Evolutionary conservation across 2,888 invertebrate genomes (phyloP), one percentile per base, ranked within the genome.

Genomic region (Drosophila crucigera): DNA sequence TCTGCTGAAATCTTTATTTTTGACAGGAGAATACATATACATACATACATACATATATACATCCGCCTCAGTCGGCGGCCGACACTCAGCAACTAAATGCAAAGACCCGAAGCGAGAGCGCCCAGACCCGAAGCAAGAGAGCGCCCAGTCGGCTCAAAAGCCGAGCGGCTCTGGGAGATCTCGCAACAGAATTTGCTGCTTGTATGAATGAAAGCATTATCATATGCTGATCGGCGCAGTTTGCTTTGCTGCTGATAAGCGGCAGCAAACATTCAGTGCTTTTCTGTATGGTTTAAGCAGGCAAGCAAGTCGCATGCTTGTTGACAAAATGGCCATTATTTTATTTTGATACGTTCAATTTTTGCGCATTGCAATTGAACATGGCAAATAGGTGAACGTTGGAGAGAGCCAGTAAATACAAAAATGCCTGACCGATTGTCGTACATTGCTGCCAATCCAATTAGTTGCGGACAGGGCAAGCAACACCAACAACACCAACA

Each of bases 401-500:
- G 19, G 35, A 22, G 41, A 62, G 66, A 52, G 60, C 50, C 47
- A 22, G 16, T 16, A 71, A 76, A 73, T 58, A 71, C 68, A 52
- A 54, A 71, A 65, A 68, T 61, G 73, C 16, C 63, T 60, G 54
- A 49, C 31, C 11, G 60, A 74, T 68, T 78, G 63, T 63, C 43
- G 68, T 55, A 49, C 63, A 50, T 33, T 70, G 41, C 76, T 76
- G 83, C 54, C 88, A 84, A 85, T 88, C 84, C 84, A 84, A 84
- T 88, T 84, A 88, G 80, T 76, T 76, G 82, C 60, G 76, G 78
- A 78, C 85, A 71, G 85, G 77, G 85, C 73, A 84, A 87, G 7
- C 16, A 25, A 25, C 16, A 16, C 7, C 43, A 22, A 19, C 37
- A 41, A 14, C 14, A 47, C 14, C 22, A 14, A 22, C 43, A 37